Conservation (phyloP, 2,113 vertebrate species). For the Rattus rattus region DNA sequence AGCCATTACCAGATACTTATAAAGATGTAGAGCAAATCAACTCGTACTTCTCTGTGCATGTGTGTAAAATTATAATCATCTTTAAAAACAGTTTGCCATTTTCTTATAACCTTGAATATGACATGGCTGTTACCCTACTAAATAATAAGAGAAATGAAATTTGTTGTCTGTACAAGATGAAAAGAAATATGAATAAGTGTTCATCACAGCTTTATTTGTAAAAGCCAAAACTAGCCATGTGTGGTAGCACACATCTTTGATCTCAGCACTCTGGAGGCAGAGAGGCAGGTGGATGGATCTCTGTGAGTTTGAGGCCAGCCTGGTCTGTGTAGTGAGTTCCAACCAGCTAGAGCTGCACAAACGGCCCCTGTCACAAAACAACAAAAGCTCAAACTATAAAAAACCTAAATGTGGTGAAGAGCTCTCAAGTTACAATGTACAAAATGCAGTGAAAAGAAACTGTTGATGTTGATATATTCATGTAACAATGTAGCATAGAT, state of each 20-base stretch:
- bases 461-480: not conserved
- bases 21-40: not conserved
- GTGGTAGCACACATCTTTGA: not conserved
- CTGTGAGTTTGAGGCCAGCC: not conserved
- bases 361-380: not conserved
- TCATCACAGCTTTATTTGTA: conserved; percentile 9
- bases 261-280: not conserved
- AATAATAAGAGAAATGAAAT: conserved; percentile 47
- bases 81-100: not conserved
- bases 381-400: not conserved
- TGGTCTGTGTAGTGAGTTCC: not conserved
- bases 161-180: not conserved
- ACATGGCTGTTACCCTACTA: not conserved
- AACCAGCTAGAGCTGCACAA: not conserved
- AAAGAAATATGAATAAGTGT: not conserved
- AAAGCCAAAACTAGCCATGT: not conserved
- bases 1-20: not conserved
- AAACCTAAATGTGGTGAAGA: not conserved
- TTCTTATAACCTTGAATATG: conserved; percentile 1
- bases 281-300: not conserved
- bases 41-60: not conserved
- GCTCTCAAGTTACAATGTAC: conserved; percentile 1
- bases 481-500: not conserved
- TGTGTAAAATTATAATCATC: not conserved
- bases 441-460: not conserved